Conservation (phyloP, 2,888 invertebrate genomes). For the Pimpla rufipes region DNA sequence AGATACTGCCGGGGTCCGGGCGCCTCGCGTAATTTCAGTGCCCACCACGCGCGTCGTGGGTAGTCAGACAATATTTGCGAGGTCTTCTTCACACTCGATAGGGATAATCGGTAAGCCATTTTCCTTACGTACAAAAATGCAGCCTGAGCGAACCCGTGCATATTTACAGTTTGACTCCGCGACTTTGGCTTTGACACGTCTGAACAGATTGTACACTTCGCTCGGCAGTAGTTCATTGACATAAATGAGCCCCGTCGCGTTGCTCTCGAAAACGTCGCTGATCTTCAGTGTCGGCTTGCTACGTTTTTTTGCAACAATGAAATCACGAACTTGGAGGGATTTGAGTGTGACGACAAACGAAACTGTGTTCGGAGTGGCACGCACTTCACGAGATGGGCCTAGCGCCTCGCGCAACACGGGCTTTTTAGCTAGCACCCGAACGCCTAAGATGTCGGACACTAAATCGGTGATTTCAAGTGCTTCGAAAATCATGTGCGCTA, state of each 20-base stretch:
- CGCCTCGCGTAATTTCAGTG: background rate
- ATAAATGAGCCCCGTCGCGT: slow-evolving; percentile 1
- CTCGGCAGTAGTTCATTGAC: slow-evolving; percentile 22
- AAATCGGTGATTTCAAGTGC: background rate
- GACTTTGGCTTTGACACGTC: background rate
- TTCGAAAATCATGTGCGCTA: background rate
- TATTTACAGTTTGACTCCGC: background rate
- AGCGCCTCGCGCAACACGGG: background rate
- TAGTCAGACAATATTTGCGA: slow-evolving; percentile 3
- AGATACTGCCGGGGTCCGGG: no score
- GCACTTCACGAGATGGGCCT: background rate
- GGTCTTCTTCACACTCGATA: background rate
- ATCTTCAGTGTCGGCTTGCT: background rate
- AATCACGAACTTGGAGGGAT: background rate
- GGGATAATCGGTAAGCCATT: background rate
- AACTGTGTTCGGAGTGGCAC: background rate
- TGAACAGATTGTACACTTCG: background rate
- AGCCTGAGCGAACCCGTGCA: background rate
- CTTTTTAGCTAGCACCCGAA: background rate
- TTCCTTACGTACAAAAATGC: background rate
- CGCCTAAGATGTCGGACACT: background rate
- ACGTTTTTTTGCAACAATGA: background rate
- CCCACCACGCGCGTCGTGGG: no score
- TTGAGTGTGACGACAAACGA: background rate
- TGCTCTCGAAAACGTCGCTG: background rate